Conservation (phyloP, 2,888 invertebrate species). For the Heliothis peltigera region DNA sequence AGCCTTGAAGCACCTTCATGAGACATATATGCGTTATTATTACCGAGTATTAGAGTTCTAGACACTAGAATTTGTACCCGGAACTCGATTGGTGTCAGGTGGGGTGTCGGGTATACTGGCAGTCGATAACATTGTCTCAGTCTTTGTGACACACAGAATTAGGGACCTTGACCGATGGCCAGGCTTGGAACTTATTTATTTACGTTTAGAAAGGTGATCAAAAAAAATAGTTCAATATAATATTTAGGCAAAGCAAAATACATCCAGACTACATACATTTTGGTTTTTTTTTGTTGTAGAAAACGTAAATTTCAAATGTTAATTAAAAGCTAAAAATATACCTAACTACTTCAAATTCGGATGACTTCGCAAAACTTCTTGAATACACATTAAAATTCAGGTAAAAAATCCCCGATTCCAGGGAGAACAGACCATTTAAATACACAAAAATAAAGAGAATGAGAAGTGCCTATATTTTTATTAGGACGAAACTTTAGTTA, state of each 20-base stretch:
- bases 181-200: neutral
- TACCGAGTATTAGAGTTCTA: slow-evolving; percentile 74
- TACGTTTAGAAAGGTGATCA: neutral
- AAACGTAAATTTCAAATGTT: neutral
- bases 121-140: slow-evolving; percentile 54
- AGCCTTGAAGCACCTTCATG: slow-evolving; percentile 25
- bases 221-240: no score
- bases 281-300: no score
- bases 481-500: slow-evolving; percentile 72
- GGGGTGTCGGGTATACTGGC: slow-evolving; percentile 48
- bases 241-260: no score
- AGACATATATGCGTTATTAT: slow-evolving; percentile 53
- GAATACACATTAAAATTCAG: slow-evolving; percentile 24
- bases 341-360: slow-evolving; percentile 14
- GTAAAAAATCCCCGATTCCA: slow-evolving; percentile 17
- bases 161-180: slow-evolving; percentile 32
- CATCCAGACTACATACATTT: no score
- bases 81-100: slow-evolving; percentile 75
- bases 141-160: slow-evolving; percentile 34
- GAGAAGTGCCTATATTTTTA: slow-evolving; percentile 58
- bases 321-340: slow-evolving; percentile 8
- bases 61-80: slow-evolving; percentile 79
- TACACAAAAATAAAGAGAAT: slow-evolving; percentile 45
- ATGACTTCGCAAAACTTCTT: slow-evolving; percentile 15
- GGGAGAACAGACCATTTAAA: slow-evolving; percentile 42